Evolutionary conservation across 2,113 vertebrate genomes (phyloP), one percentile per base, ranked within the genome.

Genomic region (Ceuthmochares aereus): DNA sequence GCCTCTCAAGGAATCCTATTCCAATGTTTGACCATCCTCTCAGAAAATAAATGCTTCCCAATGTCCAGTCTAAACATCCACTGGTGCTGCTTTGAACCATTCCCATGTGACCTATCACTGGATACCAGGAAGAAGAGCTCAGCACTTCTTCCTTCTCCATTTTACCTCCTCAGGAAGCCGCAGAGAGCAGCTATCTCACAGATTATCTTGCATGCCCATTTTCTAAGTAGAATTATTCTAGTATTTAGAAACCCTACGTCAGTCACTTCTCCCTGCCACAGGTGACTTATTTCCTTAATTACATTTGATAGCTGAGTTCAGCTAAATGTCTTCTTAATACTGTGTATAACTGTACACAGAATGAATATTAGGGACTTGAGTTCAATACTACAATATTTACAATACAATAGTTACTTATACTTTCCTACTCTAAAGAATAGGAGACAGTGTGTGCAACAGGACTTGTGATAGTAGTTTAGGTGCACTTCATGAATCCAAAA

Each of bases 291-390:
- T 32, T 82, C 60, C 32, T 84, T 81, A 84, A 30, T 22, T 62
- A 78, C 32, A 59, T 36, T 76, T 73, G 27, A 74, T 77, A 91
- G 37, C 22, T 62, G 7, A 26, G 67, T 89, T 69, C 81, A 91
- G n/a, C 7, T 32, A 55, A 37, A 42, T n/a, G 25, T 30, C 27
- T 14, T 78, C 56, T 72, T 79, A 14, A 78, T 7, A 70, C 1
- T 5, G 7, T 14, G 5, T 37, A 19, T 25, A 23, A 37, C 62
- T 49, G 49, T 20, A 43, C 37, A 66, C 13, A 74, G 36, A 30
- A n/a, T n/a, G 37, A 58, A 49, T 84, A 12, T 29, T 2, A 51
- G 17, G 37, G 49, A 51, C 26, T 60, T 59, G 20, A 55, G 34
- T 60, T 17, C 55, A 69, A 4, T 52, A 45, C 14, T 36, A 9